phyloP scores from a whole-genome alignment of 2,888 invertebrate species.

The Drosophila histrio region DNA sequence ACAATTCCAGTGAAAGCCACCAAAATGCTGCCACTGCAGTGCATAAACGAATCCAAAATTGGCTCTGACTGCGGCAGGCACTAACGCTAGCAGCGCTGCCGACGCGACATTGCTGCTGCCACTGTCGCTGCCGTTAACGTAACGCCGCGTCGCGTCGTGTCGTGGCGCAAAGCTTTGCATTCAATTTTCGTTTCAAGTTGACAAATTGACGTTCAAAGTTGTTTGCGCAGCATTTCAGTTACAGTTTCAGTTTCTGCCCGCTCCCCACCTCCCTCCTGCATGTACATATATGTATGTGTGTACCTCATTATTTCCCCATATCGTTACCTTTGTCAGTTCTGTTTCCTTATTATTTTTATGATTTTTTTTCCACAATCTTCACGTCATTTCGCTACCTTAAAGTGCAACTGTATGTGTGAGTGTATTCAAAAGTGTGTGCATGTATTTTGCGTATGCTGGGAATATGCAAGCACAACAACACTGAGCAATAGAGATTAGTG shows the following conservation, averaged over 20 bases:
- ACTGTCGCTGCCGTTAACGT: slow-evolving; percentile 47
- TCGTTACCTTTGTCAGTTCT: slow-evolving; percentile 50
- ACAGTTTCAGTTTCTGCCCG: slow-evolving; percentile 64
- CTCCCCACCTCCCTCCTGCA: slow-evolving; percentile 1
- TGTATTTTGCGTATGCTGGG: slow-evolving; percentile 10
- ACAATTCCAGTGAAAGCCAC: slow-evolving; percentile 54
- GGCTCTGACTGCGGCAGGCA: slow-evolving; percentile 60
- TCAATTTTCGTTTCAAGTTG: slow-evolving; percentile 78
- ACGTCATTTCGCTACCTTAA: slow-evolving; percentile 57
- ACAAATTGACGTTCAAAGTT: slow-evolving; percentile 80
- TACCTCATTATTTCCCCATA: slow-evolving; percentile 30
- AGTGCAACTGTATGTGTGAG: slow-evolving; percentile 29
- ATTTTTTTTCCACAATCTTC: slow-evolving; percentile 56
- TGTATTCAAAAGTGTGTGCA: slow-evolving; percentile 4
- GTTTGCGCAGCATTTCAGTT: slow-evolving; percentile 78
- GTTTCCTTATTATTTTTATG: slow-evolving; percentile 76
- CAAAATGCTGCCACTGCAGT: slow-evolving; percentile 52
- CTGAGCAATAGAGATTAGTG: not conserved
- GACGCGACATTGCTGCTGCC: slow-evolving; percentile 32
- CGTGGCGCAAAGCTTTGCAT: slow-evolving; percentile 69
- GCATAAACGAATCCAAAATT: slow-evolving; percentile 40
- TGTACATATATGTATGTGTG: not conserved
- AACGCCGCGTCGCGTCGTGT: slow-evolving; percentile 49
- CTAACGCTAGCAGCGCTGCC: slow-evolving; percentile 39
- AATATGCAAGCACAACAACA: slow-evolving; percentile 20